Percentiles rank a stretch among this genome's conserved stretches.
These are phyloP conservation scores for Grantiella picta DNA, from an alignment of 2,113 vertebrate species.

Conservation along the genomic window DNA sequence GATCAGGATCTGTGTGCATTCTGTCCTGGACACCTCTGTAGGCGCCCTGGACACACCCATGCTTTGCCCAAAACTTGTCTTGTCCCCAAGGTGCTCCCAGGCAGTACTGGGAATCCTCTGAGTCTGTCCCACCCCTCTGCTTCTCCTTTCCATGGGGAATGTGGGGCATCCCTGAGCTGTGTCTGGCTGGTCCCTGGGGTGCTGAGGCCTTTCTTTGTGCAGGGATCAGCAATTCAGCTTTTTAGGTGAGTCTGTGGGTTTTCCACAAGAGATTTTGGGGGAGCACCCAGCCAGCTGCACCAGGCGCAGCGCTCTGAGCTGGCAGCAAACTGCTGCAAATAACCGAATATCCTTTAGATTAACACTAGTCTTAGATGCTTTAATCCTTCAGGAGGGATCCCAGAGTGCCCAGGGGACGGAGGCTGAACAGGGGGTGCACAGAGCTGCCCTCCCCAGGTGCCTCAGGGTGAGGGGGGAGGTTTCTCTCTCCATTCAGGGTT, in stretches of 20 bases:
- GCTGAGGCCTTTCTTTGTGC: neutral
- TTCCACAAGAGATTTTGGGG: no score
- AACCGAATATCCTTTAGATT: neutral
- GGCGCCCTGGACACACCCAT: fast-evolving
- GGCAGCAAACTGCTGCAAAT: neutral
- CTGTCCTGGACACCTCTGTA: neutral
- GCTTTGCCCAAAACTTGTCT: fast-evolving
- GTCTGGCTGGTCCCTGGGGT: neutral
- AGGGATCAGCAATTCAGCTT: neutral
- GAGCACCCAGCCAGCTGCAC: neutral
- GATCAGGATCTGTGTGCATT: neutral
- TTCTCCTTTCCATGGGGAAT: fast-evolving
- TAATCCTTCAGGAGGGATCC: neutral
- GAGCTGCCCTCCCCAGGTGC: fast-evolving
- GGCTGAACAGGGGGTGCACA: neutral
- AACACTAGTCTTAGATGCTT: neutral
- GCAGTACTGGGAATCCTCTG: fast-evolving
- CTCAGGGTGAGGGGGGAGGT: neutral
- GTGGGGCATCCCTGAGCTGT: neutral
- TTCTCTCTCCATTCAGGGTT: neutral
- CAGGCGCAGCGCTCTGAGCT: fast-evolving
- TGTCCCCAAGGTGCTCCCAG: neutral
- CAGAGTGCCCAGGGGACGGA: neutral
- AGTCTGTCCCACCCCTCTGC: fast-evolving
- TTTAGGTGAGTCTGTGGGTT: neutral